Percentiles rank a stretch among this genome's conserved stretches.
Conservation (phyloP, 2,113 vertebrate genomes). For the Dromaius novaehollandiae region DNA sequence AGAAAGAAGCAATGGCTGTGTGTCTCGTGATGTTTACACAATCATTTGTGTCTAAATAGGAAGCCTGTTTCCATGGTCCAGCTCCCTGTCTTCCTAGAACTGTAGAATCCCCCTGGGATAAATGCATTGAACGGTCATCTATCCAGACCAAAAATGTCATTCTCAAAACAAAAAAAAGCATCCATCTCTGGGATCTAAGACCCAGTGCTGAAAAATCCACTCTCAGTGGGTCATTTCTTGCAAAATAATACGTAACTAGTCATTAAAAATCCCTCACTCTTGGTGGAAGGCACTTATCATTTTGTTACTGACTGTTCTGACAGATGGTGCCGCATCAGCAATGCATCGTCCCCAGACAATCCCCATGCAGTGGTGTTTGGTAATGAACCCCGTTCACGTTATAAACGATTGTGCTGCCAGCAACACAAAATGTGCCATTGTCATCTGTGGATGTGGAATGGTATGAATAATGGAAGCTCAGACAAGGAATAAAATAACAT, state of each 20-base stretch:
- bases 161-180: background rate
- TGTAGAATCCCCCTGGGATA: background rate
- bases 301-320: conserved; percentile 31
- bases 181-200: background rate
- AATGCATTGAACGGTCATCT: background rate
- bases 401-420: conserved; percentile 33
- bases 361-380: background rate
- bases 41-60: background rate
- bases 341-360: background rate
- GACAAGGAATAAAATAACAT: conserved; percentile 9
- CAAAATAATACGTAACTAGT: background rate
- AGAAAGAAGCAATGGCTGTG: background rate
- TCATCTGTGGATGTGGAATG: conserved; percentile 30
- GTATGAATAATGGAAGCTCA: conserved; percentile 50
- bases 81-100: background rate
- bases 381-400: conserved; percentile 47
- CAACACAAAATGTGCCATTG: background rate
- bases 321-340: conserved; percentile 54
- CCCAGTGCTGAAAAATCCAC: background rate
- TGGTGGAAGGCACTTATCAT: background rate
- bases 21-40: background rate
- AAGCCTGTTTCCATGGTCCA: background rate
- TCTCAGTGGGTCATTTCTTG: background rate
- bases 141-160: background rate
- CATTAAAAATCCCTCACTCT: background rate